phyloP scores from a whole-genome alignment of 1,140 invertebrate genomes.

The Aphelinus certus region DNA sequence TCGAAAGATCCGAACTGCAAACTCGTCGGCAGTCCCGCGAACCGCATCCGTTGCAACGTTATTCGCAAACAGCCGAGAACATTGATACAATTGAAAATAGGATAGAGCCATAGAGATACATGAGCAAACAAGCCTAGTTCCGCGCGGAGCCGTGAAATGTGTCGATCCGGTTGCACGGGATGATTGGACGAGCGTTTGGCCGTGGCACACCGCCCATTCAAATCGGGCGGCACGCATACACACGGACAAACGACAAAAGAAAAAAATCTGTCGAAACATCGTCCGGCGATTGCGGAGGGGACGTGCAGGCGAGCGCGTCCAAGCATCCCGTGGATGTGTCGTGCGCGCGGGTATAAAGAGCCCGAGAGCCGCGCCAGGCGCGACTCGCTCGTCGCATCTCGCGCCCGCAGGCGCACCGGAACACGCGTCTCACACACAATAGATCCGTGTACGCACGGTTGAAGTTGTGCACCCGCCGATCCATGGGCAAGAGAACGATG shows the following conservation, averaged over 20 bases:
- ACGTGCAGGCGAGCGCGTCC: conserved; percentile 27
- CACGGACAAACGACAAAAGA: conserved; percentile 16
- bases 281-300: conserved; percentile 15
- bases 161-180: no score
- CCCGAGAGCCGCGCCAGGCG: conserved; percentile 9
- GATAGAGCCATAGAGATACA: no score
- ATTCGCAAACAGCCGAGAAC: no score
- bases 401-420: neutral
- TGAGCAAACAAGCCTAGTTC: no score
- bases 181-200: no score
- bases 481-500: neutral
- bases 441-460: no score
- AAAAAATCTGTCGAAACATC: conserved; percentile 37
- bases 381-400: conserved; percentile 2
- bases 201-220: no score
- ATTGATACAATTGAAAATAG: no score
- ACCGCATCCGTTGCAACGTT: no score
- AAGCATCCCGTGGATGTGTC: conserved; percentile 20
- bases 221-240: neutral
- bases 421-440: neutral
- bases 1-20: no score
- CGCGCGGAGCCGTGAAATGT: no score
- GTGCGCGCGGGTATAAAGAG: conserved; percentile 19
- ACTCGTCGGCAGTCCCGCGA: no score
- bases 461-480: neutral